A percentile compares a stretch with the other conserved stretches of the same genome.
Conservation (phyloP, 2,113 vertebrate genomes). For the Periophthalmodon schlosseri region DNA sequence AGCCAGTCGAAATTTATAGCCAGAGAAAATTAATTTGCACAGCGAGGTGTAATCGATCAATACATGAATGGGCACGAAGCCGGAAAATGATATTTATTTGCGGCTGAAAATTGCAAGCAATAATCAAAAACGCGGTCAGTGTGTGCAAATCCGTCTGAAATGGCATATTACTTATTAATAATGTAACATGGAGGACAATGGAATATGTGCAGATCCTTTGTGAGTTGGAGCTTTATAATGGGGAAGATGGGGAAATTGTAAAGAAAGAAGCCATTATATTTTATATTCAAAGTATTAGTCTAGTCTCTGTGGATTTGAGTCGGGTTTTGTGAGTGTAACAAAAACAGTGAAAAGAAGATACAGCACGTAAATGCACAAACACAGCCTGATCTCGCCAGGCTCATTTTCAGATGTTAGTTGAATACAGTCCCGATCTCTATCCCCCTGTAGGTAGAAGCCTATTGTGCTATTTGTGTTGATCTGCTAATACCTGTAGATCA, state of each 20-base stretch:
- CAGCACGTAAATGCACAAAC: neutral
- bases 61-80: neutral
- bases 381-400: no score
- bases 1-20: neutral
- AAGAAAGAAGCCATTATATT: neutral
- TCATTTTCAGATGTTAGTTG: no score
- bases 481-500: no score
- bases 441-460: no score
- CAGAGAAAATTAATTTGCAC: neutral
- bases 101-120: neutral
- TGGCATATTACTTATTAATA: conserved; percentile 11
- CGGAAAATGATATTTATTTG: neutral
- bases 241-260: neutral
- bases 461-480: no score
- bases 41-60: conserved; percentile 5
- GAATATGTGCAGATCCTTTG: neutral
- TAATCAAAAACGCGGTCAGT: conserved; percentile 5
- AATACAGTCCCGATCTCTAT: neutral
- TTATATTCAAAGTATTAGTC: neutral
- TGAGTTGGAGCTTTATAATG: neutral
- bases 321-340: neutral
- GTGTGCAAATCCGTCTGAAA: neutral
- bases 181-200: neutral
- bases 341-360: neutral
- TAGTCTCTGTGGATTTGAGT: neutral